Evolutionary conservation across 2,888 invertebrate species (phyloP), one percentile per base, ranked within the genome.

Genomic region (Deilephila elpenor): DNA sequence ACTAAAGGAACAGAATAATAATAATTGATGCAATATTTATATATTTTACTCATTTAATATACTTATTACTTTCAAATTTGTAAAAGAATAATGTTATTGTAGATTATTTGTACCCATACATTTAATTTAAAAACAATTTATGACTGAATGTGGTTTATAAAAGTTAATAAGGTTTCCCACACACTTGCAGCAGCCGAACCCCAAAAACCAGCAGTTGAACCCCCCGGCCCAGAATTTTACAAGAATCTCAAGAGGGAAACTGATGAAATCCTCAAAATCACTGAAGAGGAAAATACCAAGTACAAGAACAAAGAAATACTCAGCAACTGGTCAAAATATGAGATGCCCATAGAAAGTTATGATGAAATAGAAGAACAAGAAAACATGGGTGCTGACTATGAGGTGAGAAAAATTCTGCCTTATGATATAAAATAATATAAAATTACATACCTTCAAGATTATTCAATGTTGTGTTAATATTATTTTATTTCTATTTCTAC

Each of bases 301-400:
- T 95, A 95, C 73, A 92, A 90, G 74, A 95, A 94, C 79, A 94
- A 95, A 75, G 94, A 94, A 79, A 94, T 95, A 59, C 89, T 91
- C 82, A 95, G 94, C 75, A 95, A 95, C 76, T 95, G 95, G 95
- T 85, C 91, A 5, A 94, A 94, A 76, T 94, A 94, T 90, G 95
- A 95, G 79, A 87, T 94, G 86, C 93, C 93, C 0, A 89, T 94
- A 76, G 92, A 93, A 64, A 93, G 84, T 75, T 94, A 95, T 79
- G 94, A 95, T 59, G 91, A 92, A 74, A 86, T 93, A 74, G 92
- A 94, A 76, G 92, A 93, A 72, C 90, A 91, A 71, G 93, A 93
- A 72, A 89, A 89, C 74, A 77, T 91, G 75, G 95, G 95, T n/a
- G 94, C 94, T 32, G 93, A 95, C 80, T 94, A 93, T 89, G 93